Evolutionary conservation across 2,888 invertebrate species (phyloP).

Genomic region (Ischnura elegans): DNA sequence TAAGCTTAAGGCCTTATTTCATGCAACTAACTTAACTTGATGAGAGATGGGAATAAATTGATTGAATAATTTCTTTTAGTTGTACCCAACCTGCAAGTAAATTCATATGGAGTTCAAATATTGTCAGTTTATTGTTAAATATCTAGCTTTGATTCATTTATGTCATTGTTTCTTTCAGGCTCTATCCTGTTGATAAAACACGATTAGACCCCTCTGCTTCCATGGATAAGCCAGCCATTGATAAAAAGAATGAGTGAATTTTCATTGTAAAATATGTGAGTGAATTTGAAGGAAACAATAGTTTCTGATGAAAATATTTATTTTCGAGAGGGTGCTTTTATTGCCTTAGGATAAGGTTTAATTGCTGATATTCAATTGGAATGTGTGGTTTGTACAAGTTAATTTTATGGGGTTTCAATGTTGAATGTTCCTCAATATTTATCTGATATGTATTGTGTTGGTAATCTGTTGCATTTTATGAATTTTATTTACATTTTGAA

Average conservation of each 20-base stretch:
- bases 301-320: neutral
- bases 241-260: constrained; percentile 65
- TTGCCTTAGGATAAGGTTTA: neutral
- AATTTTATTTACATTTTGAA: neutral
- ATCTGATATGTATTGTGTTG: neutral
- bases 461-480: neutral
- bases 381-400: neutral
- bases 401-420: neutral
- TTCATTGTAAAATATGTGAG: neutral
- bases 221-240: constrained; percentile 55
- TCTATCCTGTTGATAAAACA: constrained; percentile 95
- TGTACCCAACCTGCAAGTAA: too few species aligned
- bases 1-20: too few species aligned
- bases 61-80: too few species aligned
- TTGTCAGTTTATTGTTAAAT: neutral
- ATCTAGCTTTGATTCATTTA: neutral
- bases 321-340: neutral
- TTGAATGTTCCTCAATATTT: neutral
- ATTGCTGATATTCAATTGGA: neutral
- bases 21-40: too few species aligned
- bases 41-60: too few species aligned
- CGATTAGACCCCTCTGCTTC: constrained; percentile 86
- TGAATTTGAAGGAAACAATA: neutral
- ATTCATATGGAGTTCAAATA: too few species aligned
- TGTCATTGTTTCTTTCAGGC: constrained; percentile 79